Base-by-base conservation (phyloP, 2,113 vertebrate species). In the Osmerus mordax region DNA sequence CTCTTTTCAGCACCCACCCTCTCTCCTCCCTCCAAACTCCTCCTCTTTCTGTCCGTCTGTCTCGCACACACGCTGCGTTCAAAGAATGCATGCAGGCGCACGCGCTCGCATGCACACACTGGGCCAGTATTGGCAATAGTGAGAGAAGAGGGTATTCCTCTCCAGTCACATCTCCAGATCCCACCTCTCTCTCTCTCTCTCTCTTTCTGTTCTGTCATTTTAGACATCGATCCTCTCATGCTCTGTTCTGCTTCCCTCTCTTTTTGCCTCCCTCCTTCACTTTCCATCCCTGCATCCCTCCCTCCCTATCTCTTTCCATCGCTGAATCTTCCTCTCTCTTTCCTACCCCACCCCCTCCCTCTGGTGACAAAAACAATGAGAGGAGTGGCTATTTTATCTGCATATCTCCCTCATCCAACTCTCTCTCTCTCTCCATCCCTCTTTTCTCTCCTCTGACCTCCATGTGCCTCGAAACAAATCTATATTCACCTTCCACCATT, bases 141-240 rank as follows among this genome's bases (percentile, higher is more conserved):
- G 13, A 71, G 47, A 67, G 71, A 62, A 53, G 61, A 79, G 81
- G 83, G 84, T 82, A 83, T 87, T 84, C 83, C 82, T 84, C 76
- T 70, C 73, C 64, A 76, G 63, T 75, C 59, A 72, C 67, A 56
- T 63, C 32, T 63, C 75, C 56, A 18, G 29, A 4, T 58, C 32
- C 23, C 1, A 65, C n/a, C 15, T 60, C 47, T 66, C 54, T 52
- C 12, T 61, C 11, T 9, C n/a, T 16, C 59, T 41, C 11, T 2
- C n/a, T 56, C 9, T 19, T 9, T 67, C 23, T 51, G 3, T 16
- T 51, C 64, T 51, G 6, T 51, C 36, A 41, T 32, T 32, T 32
- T 32, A 32, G 32, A 32, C 32, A 41, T 41, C 36, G 0, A 3
- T n/a, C 21, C 12, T 62, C 53, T 28, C 19, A 2, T 16, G 6